phyloP scores from a whole-genome alignment of 2,888 invertebrate genomes.

The Cheilosia grossa region DNA sequence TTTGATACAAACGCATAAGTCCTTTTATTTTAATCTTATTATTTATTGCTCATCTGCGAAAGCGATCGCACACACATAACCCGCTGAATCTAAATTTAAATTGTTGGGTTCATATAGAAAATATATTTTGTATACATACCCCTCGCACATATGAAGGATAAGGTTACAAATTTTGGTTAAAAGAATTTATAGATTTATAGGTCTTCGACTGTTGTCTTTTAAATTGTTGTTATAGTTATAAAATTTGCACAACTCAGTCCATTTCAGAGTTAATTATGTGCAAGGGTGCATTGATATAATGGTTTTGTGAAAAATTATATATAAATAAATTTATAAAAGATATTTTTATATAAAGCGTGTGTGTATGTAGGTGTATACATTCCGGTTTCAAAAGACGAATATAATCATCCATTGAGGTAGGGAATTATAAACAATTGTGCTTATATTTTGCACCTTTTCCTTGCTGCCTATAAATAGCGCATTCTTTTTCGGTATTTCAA shows the following conservation, averaged over 20 bases:
- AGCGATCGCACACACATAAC: constrained; percentile 1
- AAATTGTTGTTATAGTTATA: neutral
- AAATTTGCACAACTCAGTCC: neutral
- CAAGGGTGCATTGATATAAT: too few relatives aligned
- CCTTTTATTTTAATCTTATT: neutral
- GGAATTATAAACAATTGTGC: neutral
- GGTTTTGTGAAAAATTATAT: too few relatives aligned
- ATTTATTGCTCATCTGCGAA: constrained; percentile 7
- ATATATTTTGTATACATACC: constrained; percentile 20
- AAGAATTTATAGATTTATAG: constrained; percentile 15
- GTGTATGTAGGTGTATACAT: too few relatives aligned
- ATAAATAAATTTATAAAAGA: too few relatives aligned
- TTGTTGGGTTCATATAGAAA: constrained; percentile 7
- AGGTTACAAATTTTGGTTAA: constrained; percentile 40
- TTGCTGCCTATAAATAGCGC: neutral
- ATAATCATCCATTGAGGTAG: neutral
- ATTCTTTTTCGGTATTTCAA: neutral
- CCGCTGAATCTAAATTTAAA: constrained; percentile 48
- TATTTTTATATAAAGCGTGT: too few relatives aligned
- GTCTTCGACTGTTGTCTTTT: neutral
- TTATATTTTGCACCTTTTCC: neutral
- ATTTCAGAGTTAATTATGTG: too few relatives aligned
- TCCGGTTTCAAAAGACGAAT: too few relatives aligned
- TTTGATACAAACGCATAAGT: neutral
- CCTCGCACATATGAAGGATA: constrained; percentile 37